phyloP scores from a whole-genome alignment of 2,888 invertebrate genomes.

The Tenthredo notha region DNA sequence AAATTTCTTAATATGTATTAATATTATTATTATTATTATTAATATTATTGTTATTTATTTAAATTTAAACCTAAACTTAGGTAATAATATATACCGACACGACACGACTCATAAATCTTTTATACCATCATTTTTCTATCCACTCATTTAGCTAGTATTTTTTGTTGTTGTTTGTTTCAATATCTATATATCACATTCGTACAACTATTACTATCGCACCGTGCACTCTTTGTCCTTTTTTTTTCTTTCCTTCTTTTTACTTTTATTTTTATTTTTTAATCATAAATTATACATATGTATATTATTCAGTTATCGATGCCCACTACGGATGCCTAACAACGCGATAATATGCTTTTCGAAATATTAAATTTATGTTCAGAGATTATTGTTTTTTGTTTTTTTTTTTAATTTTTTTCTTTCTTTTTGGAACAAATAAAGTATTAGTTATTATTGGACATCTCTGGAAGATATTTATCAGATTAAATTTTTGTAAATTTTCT shows the following conservation, averaged over 20 bases:
- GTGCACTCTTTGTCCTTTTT: neutral
- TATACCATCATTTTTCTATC: neutral
- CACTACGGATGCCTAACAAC: neutral
- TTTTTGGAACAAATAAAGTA: neutral
- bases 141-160: neutral
- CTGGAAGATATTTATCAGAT: slow-evolving; percentile 26
- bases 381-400: neutral
- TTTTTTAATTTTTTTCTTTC: neutral
- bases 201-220: slow-evolving; percentile 9
- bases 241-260: neutral
- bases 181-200: slow-evolving; percentile 25
- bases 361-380: neutral
- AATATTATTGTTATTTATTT: neutral
- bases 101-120: slow-evolving; percentile 5
- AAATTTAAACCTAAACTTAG: neutral
- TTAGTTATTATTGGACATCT: neutral
- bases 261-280: neutral
- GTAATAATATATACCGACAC: neutral
- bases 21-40: neutral
- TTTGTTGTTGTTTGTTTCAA: slow-evolving; percentile 1
- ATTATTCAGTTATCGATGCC: slow-evolving; percentile 33
- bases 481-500: neutral
- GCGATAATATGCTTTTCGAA: neutral
- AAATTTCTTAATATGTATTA: slow-evolving; percentile 39
- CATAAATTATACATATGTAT: slow-evolving; percentile 26